Base-by-base conservation (phyloP, 2,888 invertebrate species). In the Agriopis marginaria region DNA sequence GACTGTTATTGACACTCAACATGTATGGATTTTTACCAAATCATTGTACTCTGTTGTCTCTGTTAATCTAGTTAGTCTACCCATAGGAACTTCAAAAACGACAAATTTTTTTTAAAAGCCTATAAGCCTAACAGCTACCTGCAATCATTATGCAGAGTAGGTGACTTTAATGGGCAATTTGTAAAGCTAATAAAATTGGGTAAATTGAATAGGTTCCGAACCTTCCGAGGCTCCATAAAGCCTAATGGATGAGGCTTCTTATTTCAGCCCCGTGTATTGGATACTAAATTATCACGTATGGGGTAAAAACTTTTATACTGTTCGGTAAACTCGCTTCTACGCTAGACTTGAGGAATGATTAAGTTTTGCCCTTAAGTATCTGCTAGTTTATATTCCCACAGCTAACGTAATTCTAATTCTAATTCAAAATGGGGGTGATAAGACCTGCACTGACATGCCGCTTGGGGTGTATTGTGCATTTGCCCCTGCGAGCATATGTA, bases 141-240 rank as follows among this genome's bases (percentile, higher is more conserved):
- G 55, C 55, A 40, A 23, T 40, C 55, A 55, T 64, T 60, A 63
- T 60, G 42, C 53, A 64, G 63, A 64, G 59, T 60, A 59, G 32
- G 66, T 58, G 66, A 66, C 47, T 44, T 58, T 70, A 66, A 70
- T 66, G 66, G 70, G 62, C 66, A 56, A 66, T 65, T 61, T 47
- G 54, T 42, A 65, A 58, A 65, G 47, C 45, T 62, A 69, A 69
- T 65, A 69, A 69, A 69, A 58, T 65, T 65, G 65, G 56, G 56
- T 47, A 65, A 65, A 65, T 65, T 69, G 61, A 69, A 65, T 69
- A 56, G 51, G 60, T 49, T 17, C 51, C 55, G 56, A 61, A 55
- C 61, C 51, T 50, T 23, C 39, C n/a, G 45, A 44, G n/a, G 14
- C 54, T 23, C 45, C 17, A n/a, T 53, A 47, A 60, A 56, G 39